Percentiles rank a stretch among this genome's conserved stretches.
phyloP scores from a whole-genome alignment of 2,797 vertebrate species.

The Morelia viridis region DNA sequence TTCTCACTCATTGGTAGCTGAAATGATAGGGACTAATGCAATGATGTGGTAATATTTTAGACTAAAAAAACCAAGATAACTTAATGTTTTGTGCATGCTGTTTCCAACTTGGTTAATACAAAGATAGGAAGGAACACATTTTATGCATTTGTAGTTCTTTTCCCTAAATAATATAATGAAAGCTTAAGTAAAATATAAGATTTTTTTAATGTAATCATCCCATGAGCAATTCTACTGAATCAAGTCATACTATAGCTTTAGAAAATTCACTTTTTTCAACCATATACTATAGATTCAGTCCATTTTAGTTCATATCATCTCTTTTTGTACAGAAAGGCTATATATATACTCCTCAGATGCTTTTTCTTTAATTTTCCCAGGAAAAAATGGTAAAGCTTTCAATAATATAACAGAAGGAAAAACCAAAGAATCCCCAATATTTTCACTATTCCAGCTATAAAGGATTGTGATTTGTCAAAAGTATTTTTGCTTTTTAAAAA shows the following conservation, averaged over 20 bases:
- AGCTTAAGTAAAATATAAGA: background rate
- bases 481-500: conserved; percentile 61
- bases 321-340: conserved; percentile 31
- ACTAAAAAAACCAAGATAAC: background rate
- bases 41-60: background rate
- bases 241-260: background rate
- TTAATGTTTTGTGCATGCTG: background rate
- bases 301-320: conserved; percentile 47
- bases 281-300: conserved; percentile 3
- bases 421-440: conserved; percentile 44
- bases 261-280: conserved; percentile 5
- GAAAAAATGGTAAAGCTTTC: conserved; percentile 57
- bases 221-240: background rate
- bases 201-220: background rate
- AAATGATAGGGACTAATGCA: background rate
- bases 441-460: conserved; percentile 59
- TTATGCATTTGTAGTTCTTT: conserved; percentile 5
- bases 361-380: conserved; percentile 62
- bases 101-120: background rate
- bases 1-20: background rate
- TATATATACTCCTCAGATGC: conserved; percentile 40
- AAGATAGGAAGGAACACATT: background rate
- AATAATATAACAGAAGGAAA: conserved; percentile 51
- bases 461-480: conserved; percentile 63
- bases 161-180: conserved; percentile 1